phyloP scores from a whole-genome alignment of 2,113 vertebrate species.

The Anser brachyrhynchus region DNA sequence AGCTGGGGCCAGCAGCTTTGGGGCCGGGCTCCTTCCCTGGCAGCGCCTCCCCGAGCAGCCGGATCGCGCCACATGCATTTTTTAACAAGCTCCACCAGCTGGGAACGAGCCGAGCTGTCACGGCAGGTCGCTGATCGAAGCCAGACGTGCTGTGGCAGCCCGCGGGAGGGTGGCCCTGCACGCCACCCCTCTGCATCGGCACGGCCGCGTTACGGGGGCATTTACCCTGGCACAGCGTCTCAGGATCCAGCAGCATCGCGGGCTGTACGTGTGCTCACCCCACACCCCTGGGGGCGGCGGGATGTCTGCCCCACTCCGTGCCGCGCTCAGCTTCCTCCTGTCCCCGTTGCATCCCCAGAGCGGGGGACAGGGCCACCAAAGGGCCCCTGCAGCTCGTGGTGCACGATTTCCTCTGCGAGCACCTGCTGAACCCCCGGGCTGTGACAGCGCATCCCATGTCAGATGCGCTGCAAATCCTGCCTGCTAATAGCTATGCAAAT shows the following conservation, averaged over 20 bases:
- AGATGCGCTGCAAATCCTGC: slow-evolving; percentile 44
- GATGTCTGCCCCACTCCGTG: background rate
- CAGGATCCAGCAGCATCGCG: background rate
- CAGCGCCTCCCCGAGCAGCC: background rate
- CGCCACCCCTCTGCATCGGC: background rate
- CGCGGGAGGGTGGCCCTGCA: background rate
- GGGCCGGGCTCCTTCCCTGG: background rate
- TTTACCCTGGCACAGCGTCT: background rate
- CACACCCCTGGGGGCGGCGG: background rate
- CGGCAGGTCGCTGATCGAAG: slow-evolving; percentile 4
- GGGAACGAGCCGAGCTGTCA: background rate
- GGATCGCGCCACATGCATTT: slow-evolving; percentile 35
- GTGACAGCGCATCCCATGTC: slow-evolving; percentile 54
- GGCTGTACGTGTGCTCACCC: background rate
- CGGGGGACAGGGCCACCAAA: accelerated
- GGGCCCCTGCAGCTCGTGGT: background rate
- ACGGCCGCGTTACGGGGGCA: accelerated
- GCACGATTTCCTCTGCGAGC: background rate
- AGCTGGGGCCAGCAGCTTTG: accelerated
- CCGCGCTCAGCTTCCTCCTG: background rate
- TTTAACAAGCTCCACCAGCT: slow-evolving; percentile 11
- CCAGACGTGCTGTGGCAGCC: background rate
- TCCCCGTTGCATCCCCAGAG: accelerated
- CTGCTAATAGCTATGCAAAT: slow-evolving; percentile 76
- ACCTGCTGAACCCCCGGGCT: background rate